Base-by-base conservation (phyloP, 2,888 invertebrate genomes). In the Sesia apiformis region DNA sequence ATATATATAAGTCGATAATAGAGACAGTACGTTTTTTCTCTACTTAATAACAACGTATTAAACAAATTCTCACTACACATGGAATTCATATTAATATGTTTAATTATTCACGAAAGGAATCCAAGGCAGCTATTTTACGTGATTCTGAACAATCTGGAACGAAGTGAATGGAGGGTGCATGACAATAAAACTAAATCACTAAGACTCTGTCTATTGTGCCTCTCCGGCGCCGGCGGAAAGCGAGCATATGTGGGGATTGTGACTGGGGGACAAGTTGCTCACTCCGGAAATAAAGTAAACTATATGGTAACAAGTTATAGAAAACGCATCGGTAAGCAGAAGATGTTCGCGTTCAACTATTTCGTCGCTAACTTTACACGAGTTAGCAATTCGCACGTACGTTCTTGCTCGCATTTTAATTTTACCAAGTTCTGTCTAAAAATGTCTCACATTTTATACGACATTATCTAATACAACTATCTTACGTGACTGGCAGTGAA, bases 151-250 rank as follows among this genome's bases (percentile, higher is more conserved):
- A 79, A 81, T 82, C 72, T 75, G 67, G 67, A 69, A 72, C 69
- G 64, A 58, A 66, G 65, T 64, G 72, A 73, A 73, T 69, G 65
- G 77, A 78, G 87, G 88, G 86, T 84, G 86, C 79, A 86, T 81
- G 78, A 87, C 83, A 88, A 87, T 88, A 87, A 88, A 88, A 84
- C 81, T 88, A 88, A 87, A 88, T 88, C 87, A 87, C 83, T 69
- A 77, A 81, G 78, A 74, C 81, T 76, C 67, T 74, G 71, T 70
- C 79, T 74, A 83, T 84, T 86, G 85, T 87, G 76, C 74, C 71
- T 69, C 74, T 70, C 70, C 80, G 88, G 85, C 88, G 88, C 88
- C 88, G 87, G 81, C 88, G 88, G 88, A 88, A 84, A 81, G 79
- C 79, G 73, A 74, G 69, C 87, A 74, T 84, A 83, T 82, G 84